phyloP scores from a whole-genome alignment of 2,797 vertebrate species.

The Neomorphus geoffroyi region DNA sequence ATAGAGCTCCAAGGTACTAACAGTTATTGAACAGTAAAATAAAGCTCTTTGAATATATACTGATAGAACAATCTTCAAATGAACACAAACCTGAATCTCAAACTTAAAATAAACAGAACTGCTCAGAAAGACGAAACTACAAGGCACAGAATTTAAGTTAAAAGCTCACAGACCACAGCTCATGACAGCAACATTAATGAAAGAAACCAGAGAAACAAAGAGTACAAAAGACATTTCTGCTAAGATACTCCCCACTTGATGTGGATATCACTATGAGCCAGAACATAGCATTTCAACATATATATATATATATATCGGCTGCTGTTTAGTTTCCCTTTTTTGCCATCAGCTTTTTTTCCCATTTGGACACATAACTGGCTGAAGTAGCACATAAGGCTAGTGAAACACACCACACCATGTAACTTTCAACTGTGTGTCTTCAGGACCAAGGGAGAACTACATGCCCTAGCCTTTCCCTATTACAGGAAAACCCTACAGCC shows the following conservation, averaged over 20 bases:
- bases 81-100: neutral
- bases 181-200: neutral
- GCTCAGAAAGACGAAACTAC: neutral
- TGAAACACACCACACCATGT: rapidly evolving
- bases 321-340: neutral
- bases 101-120: neutral
- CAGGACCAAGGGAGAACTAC: neutral
- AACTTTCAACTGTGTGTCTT: neutral
- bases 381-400: neutral
- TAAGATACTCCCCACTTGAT: neutral
- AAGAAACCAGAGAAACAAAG: neutral
- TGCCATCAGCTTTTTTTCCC: neutral
- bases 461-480: rapidly evolving
- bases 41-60: neutral
- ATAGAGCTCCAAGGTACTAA: neutral
- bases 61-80: neutral
- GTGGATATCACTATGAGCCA: neutral
- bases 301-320: neutral
- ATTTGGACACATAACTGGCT: neutral
- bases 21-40: neutral
- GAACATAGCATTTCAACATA: neutral
- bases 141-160: neutral
- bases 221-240: neutral
- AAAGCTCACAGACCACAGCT: neutral
- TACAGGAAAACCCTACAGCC: neutral